Evolutionary conservation across 2,797 vertebrate genomes (phyloP), one percentile per base, ranked within the genome.

Genomic region (Ataeniobius toweri): DNA sequence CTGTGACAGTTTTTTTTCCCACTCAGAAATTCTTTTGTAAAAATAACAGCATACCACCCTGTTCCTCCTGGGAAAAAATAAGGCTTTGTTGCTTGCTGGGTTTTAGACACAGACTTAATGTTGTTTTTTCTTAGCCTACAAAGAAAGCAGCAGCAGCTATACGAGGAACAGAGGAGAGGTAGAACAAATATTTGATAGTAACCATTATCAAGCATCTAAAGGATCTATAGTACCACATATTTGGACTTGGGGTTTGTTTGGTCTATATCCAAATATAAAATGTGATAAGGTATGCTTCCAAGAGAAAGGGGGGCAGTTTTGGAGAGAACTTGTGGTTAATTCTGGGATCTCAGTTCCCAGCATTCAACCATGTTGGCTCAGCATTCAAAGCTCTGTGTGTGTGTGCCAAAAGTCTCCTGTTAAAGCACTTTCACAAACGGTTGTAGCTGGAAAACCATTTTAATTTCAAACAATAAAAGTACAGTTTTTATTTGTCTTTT

Each of bases 1-100:
- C 39, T 44, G 71, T 81, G 77, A 78, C 86, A 87, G 76, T 80
- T 61, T 71, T 71, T 78, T 22, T 13, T 3, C 28, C 6, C 50
- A 24, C 75, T 82, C 70, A 78, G 78, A 77, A 79, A 58, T 73
- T 73, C 74, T 76, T 79, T 87, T 86, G 87, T 90, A 83, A 71
- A 82, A 81, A 75, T 79, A 80, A 79, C 81, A 67, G 63, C 72
- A 6, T 3, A 22, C 26, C 59, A 41, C 63, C 83, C 10, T 55
- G 63, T 83, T 84, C 75, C 85, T 74, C 48, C n/a, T 31, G 74
- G 71, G 26, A 22, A 36, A 77, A 78, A 86, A 82, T 28, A 46
- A n/a, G 74, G 81, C 89, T 85, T 75, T 85, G 90, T 86, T 80
- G 80, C 59, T 78, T 39, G 31, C 51, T 39, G 36, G 18, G 50